A percentile compares a stretch with the other conserved stretches of the same genome.
phyloP scores from a whole-genome alignment of 2,113 vertebrate genomes.

The Microtus montanus region DNA sequence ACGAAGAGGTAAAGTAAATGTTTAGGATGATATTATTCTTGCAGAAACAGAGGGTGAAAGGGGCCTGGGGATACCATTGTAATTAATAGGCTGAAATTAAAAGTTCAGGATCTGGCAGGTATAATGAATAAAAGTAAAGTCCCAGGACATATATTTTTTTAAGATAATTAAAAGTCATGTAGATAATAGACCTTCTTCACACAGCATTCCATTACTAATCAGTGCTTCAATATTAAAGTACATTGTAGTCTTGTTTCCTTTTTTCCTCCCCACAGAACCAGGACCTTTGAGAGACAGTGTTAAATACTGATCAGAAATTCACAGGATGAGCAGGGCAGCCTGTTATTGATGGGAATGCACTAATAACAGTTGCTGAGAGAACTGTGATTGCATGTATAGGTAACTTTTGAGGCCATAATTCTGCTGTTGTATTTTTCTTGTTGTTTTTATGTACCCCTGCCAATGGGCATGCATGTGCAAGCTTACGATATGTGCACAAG shows the following conservation, averaged over 20 bases:
- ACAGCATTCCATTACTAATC: constrained; percentile 29
- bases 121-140: constrained; percentile 71
- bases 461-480: neutral
- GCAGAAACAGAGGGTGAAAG: constrained; percentile 38
- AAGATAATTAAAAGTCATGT: constrained; percentile 79
- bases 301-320: constrained; percentile 55
- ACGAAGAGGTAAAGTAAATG: constrained; percentile 59
- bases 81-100: constrained; percentile 79
- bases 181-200: constrained; percentile 67
- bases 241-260: constrained; percentile 49
- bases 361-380: neutral
- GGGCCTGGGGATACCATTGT: constrained; percentile 65
- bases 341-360: neutral
- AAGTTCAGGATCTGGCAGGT: constrained; percentile 71
- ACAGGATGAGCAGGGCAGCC: neutral
- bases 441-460: too few species aligned
- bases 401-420: neutral
- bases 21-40: constrained; percentile 67
- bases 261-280: neutral
- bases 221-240: constrained; percentile 48
- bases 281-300: neutral
- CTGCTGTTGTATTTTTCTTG: neutral
- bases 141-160: constrained; percentile 61
- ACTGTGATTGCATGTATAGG: neutral
- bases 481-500: neutral